Base-by-base conservation (phyloP, 2,888 invertebrate species). In the Noctua comes region DNA sequence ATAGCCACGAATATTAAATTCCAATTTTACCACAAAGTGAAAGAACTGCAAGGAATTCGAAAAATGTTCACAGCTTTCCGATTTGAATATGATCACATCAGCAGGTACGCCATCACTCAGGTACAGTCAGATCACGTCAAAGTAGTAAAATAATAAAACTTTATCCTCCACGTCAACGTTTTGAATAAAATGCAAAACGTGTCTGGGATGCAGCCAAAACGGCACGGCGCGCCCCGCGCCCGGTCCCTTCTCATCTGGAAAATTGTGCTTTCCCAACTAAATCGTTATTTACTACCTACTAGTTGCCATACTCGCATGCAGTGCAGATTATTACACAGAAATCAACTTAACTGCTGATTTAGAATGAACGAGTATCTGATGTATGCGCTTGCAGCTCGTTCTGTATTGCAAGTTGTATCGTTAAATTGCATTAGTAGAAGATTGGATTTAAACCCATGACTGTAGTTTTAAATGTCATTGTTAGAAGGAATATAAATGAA, bases 151-250 rank as follows among this genome's bases (percentile, higher is more conserved):
- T 96, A 96, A 96, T 96, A 96, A 95, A 96, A 96, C 94, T 96
- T 95, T 94, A 96, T 96, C 95, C 95, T 95, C 92, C 94, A 94
- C 94, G 95, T 96, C 96, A 95, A 94, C 96, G 94, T 95, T 96
- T 95, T 96, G 96, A 96, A 96, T 96, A 95, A 96, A 96, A 96
- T 96, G 95, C 94, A 93, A 95, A 95, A 96, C 96, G 96, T 96
- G 96, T 93, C 93, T 96, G 96, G 96, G 95, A 92, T 95, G 96
- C 95, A 96, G 95, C 96, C 95, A 95, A 94, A 93, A 92, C 91
- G 90, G 90, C 89, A 90, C 90, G 87, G 86, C 88, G 87, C 91
- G 89, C 88, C 90, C 84, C 89, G 84, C 82, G 83, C 65, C 85
- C 87, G 89, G 90, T 80, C 68, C 84, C 69, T 86, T 91, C 90